phyloP scores from a whole-genome alignment of 2,797 vertebrate genomes.

The Premnoplex brunnescens region DNA sequence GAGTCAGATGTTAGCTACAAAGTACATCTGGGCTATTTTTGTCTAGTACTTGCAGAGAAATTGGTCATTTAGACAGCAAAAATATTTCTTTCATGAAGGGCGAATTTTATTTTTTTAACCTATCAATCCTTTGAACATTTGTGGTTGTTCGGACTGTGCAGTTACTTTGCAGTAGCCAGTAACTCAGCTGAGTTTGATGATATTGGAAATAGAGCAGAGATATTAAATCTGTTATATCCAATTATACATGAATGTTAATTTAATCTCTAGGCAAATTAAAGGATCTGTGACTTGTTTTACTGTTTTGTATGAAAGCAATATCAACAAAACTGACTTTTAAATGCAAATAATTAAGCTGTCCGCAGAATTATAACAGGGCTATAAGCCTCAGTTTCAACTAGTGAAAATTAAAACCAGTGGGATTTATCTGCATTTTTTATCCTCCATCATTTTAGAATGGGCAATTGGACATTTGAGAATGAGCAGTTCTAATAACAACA shows the following conservation, averaged over 20 bases:
- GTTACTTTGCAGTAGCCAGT: not conserved
- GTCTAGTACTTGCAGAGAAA: not conserved
- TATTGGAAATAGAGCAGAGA: not conserved
- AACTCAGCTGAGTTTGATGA: not conserved
- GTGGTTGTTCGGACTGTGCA: not conserved
- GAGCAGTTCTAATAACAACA: not conserved
- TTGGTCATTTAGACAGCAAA: not conserved
- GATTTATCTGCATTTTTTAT: not conserved
- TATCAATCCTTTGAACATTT: not conserved
- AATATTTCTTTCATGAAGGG: not conserved
- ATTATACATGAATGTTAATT: not conserved
- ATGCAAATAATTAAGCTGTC: not conserved
- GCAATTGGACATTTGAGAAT: not conserved
- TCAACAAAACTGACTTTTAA: not conserved
- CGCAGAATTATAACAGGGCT: not conserved
- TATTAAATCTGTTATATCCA: not conserved
- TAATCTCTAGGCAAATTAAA: not conserved
- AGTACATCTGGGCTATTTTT: not conserved
- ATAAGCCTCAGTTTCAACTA: not conserved
- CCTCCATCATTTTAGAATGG: not conserved
- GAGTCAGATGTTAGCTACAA: not conserved
- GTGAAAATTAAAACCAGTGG: not conserved
- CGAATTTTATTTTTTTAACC: not conserved
- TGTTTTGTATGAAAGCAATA: not conserved
- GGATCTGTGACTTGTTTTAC: not conserved